These are phyloP conservation scores for Drosophila ezoana DNA, from an alignment of 2,888 invertebrate species.

Conservation along the genomic window DNA sequence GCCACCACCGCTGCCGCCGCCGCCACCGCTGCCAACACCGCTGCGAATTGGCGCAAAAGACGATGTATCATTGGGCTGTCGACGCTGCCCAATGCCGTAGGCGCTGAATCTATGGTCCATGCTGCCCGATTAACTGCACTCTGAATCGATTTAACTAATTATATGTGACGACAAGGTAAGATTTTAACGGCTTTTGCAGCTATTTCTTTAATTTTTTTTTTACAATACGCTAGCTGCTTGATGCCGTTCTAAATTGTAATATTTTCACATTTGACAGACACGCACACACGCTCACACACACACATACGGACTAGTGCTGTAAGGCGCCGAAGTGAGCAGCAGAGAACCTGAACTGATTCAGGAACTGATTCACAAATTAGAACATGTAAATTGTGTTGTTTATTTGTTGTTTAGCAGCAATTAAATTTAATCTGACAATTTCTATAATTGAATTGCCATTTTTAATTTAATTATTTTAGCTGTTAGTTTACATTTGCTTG, in stretches of 20 bases:
- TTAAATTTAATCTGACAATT: neutral
- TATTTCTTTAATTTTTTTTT: neutral
- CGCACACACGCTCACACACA: conserved; percentile 31
- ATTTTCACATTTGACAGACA: conserved; percentile 55
- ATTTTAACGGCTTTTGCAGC: conserved; percentile 5
- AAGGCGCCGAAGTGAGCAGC: neutral
- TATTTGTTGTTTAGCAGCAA: neutral
- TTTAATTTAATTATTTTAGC: neutral
- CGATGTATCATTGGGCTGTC: conserved; percentile 45
- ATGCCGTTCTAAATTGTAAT: conserved; percentile 44
- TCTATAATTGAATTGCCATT: neutral
- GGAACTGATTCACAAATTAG: neutral
- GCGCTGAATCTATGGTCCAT: conserved; percentile 63
- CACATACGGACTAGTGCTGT: conserved; percentile 23
- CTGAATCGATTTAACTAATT: conserved; percentile 15
- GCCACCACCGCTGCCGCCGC: conserved; percentile 14
- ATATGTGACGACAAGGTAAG: conserved; percentile 1
- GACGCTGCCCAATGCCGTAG: conserved; percentile 66
- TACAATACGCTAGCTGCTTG: conserved; percentile 13
- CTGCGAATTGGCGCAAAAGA: conserved; percentile 58
- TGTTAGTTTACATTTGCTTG: neutral
- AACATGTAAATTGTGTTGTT: neutral
- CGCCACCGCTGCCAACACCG: conserved; percentile 18
- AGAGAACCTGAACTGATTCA: conserved; percentile 4
- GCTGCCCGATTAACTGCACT: neutral